A percentile compares a stretch with the other conserved stretches of the same genome.
Evolutionary conservation across 2,113 vertebrate genomes (phyloP).

Genomic region (Tichodroma muraria): DNA sequence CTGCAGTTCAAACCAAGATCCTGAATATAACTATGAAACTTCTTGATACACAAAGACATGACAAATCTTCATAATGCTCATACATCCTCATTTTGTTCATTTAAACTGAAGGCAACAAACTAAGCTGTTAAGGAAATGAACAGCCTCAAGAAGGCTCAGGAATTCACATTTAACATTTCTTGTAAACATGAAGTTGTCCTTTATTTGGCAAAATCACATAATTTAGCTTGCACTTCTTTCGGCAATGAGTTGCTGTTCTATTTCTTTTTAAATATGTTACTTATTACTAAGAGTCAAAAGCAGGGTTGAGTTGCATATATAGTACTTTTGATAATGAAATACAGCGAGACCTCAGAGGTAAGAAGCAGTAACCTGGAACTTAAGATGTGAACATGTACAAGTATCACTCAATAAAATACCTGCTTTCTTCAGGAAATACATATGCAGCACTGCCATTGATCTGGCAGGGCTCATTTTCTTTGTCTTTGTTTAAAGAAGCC

Average conservation of each 20-base stretch:
- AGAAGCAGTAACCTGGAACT: neutral
- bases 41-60: neutral
- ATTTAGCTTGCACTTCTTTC: neutral
- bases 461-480: constrained; percentile 78
- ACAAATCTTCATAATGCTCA: neutral
- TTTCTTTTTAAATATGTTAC: neutral
- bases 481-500: constrained; percentile 71
- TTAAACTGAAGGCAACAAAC: neutral
- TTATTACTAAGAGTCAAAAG: neutral
- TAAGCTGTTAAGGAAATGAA: neutral
- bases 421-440: constrained; percentile 83
- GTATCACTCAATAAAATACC: constrained; percentile 63
- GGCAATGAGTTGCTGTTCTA: neutral
- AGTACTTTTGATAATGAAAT: neutral
- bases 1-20: neutral
- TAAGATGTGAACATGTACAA: neutral
- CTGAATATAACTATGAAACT: neutral
- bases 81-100: neutral
- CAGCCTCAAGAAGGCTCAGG: neutral
- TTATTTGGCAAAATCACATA: neutral
- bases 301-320: neutral
- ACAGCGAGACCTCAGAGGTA: neutral
- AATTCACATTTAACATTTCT: neutral
- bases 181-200: neutral
- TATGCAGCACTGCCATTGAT: constrained; percentile 75